Percentiles rank a stretch among this genome's conserved stretches.
Evolutionary conservation across 1,140 invertebrate genomes (phyloP).

Genomic region (Brachionus paranguensis): DNA sequence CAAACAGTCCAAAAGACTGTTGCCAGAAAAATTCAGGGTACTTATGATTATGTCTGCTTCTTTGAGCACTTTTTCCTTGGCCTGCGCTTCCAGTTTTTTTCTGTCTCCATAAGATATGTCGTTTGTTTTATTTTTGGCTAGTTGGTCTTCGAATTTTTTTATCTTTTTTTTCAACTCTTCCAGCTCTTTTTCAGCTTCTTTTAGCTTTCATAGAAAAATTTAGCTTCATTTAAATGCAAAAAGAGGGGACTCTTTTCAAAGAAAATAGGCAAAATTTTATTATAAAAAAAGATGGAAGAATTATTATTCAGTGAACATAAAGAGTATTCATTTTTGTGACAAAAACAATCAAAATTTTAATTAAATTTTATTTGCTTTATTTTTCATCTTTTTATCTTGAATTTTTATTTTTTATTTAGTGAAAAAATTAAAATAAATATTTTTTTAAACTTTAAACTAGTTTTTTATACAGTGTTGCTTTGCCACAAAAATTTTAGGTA

Average conservation of each 20-base stretch:
- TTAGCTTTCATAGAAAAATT: background rate
- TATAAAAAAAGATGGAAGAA: too few species aligned
- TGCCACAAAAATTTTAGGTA: too few species aligned
- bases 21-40: background rate
- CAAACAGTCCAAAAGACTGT: background rate
- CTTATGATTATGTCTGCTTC: background rate
- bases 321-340: too few species aligned
- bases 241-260: background rate
- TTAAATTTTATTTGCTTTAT: too few species aligned
- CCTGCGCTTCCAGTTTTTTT: constrained; percentile 9
- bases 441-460: too few species aligned
- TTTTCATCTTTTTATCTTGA: too few species aligned
- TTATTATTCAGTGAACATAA: too few species aligned
- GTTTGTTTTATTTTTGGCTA: background rate
- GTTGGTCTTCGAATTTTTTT: constrained; percentile 23
- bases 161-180: constrained; percentile 2
- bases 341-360: too few species aligned
- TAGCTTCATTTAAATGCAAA: too few species aligned
- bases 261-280: background rate
- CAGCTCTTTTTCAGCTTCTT: background rate
- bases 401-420: too few species aligned
- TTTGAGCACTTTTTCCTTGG: background rate
- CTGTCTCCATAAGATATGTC: background rate
- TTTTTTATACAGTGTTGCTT: too few species aligned
- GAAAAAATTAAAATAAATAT: too few species aligned